Base-by-base conservation (phyloP, 2,888 invertebrate genomes). In the Parthenolecanium corni region DNA sequence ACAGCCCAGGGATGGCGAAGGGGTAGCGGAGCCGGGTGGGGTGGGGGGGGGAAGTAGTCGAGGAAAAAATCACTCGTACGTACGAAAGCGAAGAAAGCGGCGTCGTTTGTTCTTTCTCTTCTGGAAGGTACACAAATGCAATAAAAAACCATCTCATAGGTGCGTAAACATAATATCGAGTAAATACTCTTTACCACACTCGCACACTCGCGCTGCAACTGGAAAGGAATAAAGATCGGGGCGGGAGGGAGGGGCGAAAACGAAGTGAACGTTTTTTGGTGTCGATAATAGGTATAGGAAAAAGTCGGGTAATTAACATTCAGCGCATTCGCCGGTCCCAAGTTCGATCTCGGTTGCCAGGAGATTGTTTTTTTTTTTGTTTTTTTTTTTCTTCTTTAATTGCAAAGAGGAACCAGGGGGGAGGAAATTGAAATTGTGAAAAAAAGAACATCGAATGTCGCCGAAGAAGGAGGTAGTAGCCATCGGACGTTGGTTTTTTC, bases 401-500 rank as follows among this genome's bases (percentile, higher is more conserved):
- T 46, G n/a, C n/a, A 20, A 46, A 46, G 46, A 18, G 16, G 16
- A n/a, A 11, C 6, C 6, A 14, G 16, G 18, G n/a, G 20, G 46
- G 20, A 16, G 9, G 46, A 46, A 16, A 46, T n/a, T 18, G 14
- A 23, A 49, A 23, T n/a, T n/a, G n/a, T n/a, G 23, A 49, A 23
- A 49, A 23, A 49, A 23, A 21, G 23, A 49, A 49, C n/a, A 49
- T 21, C 49, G 49, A 23, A 49, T 49, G 49, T 49, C 49, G 49
- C 49, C 49, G 18, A 23, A 49, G 49, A 49, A 49, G 49, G 49
- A 49, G 49, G 49, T 49, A 49, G 49, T n/a, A n/a, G n/a, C n/a
- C n/a, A n/a, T n/a, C n/a, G n/a, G n/a, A 49, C 21, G 49, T 18
- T 12, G 21, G 49, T 49, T 49, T 49, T 11, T 9, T 44, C 21